Evolutionary conservation across 2,113 vertebrate genomes (phyloP), one percentile per base, ranked within the genome.

Genomic region (Orientallactaga bullata): DNA sequence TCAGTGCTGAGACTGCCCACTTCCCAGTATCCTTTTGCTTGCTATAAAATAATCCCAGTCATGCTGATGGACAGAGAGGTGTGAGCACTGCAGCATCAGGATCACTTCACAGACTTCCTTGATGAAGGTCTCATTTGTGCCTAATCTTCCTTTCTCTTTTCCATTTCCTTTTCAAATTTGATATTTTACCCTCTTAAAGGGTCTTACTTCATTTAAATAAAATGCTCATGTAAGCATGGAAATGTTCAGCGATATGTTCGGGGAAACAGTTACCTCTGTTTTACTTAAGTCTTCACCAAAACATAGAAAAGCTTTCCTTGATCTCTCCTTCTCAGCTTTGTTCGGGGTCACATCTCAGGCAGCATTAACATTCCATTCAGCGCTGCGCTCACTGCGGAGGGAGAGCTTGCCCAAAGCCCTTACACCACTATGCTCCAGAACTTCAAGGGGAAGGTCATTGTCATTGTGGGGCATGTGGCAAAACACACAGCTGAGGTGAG

Each of bases 341-440:
- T 98, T 96, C 99, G 99, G 80, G 99, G 99, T 80, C 99, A 99
- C 92, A 98, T 99, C 94, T 98, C 99, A 28, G 99, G 99, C 85
- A 99, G 99, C 98, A 98, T 99, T 97, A 99, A 99, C 91, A 97
- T 99, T 95, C 98, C 99, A 0, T 99, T 99, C 97, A 97, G 97
- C 51, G 96, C 98, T 0, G 98, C 98, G 1, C 99, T 99, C 93
- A 98, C 98, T 7, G 74, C 98, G 0, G 99, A 99, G 35, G 98
- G 99, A 11, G 99, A 99, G 82, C 98, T 99, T 13, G 32, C 98
- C 93, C 99, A 98, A 95, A 99, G 99, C 95, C 98, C 99, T 3
- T 97, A 98, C 20, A 97, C 98, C 5, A 97, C 98, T 79, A 96
- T 92, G 0, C 99, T 99, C 30, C 99, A 99, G 95, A 98, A 97